Evolutionary conservation across 2,113 vertebrate species (phyloP), one percentile per base, ranked within the genome.

Genomic region (Triplophysa siluroides): DNA sequence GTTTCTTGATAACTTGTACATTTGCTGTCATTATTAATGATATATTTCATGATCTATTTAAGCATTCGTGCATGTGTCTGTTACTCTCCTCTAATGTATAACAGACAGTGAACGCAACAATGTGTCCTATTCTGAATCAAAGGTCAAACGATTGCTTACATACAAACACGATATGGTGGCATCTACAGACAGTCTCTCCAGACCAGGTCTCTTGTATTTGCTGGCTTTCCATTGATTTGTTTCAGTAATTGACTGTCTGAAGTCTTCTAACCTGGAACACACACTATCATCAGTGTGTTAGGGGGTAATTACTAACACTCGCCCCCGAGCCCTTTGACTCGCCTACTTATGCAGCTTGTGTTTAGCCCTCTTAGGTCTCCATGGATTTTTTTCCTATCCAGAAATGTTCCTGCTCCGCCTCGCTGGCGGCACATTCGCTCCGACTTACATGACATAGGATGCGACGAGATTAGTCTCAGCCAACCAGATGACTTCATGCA

Each of bases 171-270:
- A 47, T 19, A 43, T n/a, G 11, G 43, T 45, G 43, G 11, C 43
- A 11, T 43, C 8, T 12, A 45, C 43, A 45, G 18, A 54, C 5
- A 10, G 54, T 21, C 54, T 58, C 54, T 54, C 26, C 26, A 63
- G 43, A 72, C 60, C 54, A 60, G 70, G 60, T 64, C 33, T 74
- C 41, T 80, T 79, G 43, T 63, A 45, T 79, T 21, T 33, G 52
- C 64, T 74, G 50, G 62, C 19, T 64, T 74, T 74, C 69, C 64
- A 80, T 80, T 80, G 70, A 80, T 80, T 80, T 80, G 71, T 74
- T 80, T 80, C 62, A 47, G 62, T 80, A 80, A 80, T 74, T 75
- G 70, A 74, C 69, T 80, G 78, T 80, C 58, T 64, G n/a, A 45
- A 64, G 78, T 80, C 71, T 61, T 65, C 78, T 73, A 73, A 80